Evolutionary conservation across 2,113 vertebrate genomes (phyloP).

Genomic region (Chaetops frenatus): DNA sequence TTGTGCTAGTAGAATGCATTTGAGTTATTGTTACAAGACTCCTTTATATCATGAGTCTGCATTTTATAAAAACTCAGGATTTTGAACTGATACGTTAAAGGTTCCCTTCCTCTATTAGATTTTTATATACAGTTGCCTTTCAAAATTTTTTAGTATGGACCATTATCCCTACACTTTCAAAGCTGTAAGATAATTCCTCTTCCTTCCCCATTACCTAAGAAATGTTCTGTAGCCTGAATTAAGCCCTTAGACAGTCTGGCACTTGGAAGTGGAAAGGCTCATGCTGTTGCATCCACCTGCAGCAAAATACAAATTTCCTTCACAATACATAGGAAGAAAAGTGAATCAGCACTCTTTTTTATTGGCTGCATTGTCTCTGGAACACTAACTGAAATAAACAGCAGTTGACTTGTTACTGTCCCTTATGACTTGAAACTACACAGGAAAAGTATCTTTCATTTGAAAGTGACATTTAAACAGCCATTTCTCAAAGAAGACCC

Average conservation of each 20-base stretch:
- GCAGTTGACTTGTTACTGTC: neutral
- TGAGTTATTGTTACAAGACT: neutral
- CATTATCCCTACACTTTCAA: neutral
- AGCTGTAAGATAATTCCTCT: neutral
- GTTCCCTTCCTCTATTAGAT: neutral
- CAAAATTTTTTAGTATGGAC: neutral
- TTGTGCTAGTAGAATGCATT: neutral
- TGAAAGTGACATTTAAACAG: neutral
- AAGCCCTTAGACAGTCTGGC: neutral
- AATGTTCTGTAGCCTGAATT: neutral
- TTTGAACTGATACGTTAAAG: neutral
- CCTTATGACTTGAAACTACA: neutral
- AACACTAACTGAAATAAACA: neutral
- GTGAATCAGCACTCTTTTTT: neutral
- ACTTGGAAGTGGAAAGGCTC: neutral
- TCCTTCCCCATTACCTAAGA: neutral
- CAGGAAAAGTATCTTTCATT: neutral
- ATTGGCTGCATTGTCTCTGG: neutral
- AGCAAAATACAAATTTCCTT: neutral
- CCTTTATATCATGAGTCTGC: neutral
- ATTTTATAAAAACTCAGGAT: neutral
- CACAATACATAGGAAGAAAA: neutral
- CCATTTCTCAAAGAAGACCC: neutral
- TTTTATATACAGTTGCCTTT: neutral
- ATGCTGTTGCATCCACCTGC: neutral